Evolutionary conservation across 2,888 invertebrate genomes (phyloP).

Genomic region (Philereme transversata): DNA sequence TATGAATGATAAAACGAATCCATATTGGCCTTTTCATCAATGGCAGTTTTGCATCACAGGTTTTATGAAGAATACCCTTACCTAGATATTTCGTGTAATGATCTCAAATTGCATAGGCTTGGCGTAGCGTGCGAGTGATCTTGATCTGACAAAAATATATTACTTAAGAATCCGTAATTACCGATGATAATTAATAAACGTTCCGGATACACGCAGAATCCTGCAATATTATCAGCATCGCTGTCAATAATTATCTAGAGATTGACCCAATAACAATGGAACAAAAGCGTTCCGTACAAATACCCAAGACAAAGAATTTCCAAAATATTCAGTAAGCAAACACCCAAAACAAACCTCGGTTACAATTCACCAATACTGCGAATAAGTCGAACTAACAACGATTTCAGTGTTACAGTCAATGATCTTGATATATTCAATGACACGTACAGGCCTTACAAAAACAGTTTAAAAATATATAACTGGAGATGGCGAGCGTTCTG

Average conservation of each 20-base stretch:
- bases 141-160: conserved; percentile 15
- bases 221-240: conserved; percentile 18
- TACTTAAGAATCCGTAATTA: conserved; percentile 18
- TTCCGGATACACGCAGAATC: conserved; percentile 20
- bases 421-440: too few relatives aligned
- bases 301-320: background rate
- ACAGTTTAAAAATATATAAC: too few relatives aligned
- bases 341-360: too few relatives aligned
- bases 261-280: conserved; percentile 21
- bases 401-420: too few relatives aligned
- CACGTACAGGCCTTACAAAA: too few relatives aligned
- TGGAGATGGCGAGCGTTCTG: too few relatives aligned
- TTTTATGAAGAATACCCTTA: background rate
- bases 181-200: conserved; percentile 18
- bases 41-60: background rate
- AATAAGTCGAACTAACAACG: too few relatives aligned
- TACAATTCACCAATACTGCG: too few relatives aligned
- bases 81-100: background rate
- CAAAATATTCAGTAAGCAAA: too few relatives aligned
- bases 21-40: background rate
- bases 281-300: conserved; percentile 5
- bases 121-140: conserved; percentile 18
- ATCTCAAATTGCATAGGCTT: background rate
- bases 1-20: conserved; percentile 6
- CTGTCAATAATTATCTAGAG: conserved; percentile 26